A percentile compares a stretch with the other conserved stretches of the same genome.
Evolutionary conservation across 2,113 vertebrate genomes (phyloP).

Genomic region (Geothlypis trichas): DNA sequence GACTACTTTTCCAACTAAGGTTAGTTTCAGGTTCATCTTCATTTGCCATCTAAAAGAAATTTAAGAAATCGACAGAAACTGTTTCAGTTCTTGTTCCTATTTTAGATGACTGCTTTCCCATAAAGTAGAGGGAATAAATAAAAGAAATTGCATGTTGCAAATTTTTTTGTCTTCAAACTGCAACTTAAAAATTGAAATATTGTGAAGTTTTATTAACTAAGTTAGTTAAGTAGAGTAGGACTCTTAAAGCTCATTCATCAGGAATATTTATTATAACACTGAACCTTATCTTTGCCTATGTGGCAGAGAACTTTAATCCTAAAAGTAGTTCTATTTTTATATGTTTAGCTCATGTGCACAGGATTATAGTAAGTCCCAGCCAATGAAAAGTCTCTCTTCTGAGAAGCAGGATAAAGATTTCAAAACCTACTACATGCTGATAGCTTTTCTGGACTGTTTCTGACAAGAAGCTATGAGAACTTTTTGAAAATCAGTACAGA

Average conservation of each 20-base stretch:
- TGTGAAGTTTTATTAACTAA: background rate
- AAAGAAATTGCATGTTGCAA: background rate
- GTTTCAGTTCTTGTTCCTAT: background rate
- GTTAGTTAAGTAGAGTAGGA: background rate
- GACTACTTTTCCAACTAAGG: background rate
- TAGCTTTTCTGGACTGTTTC: background rate
- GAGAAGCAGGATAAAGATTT: background rate
- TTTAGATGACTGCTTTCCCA: background rate
- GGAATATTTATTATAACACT: background rate
- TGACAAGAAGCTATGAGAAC: background rate
- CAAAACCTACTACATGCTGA: background rate
- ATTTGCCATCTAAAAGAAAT: background rate
- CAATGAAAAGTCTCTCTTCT: background rate
- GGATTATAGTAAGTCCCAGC: background rate
- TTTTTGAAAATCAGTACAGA: background rate
- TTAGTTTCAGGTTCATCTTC: background rate
- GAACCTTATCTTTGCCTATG: background rate
- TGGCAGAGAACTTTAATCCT: background rate
- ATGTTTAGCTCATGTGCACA: background rate
- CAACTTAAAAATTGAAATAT: background rate
- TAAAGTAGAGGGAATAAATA: background rate
- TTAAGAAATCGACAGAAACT: background rate
- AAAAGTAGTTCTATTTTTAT: background rate
- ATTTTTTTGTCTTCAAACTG: background rate
- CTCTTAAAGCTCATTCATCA: background rate